These are phyloP conservation scores for Lithodes maja DNA, from an alignment of 2,888 invertebrate genomes.

Conservation along the genomic window DNA sequence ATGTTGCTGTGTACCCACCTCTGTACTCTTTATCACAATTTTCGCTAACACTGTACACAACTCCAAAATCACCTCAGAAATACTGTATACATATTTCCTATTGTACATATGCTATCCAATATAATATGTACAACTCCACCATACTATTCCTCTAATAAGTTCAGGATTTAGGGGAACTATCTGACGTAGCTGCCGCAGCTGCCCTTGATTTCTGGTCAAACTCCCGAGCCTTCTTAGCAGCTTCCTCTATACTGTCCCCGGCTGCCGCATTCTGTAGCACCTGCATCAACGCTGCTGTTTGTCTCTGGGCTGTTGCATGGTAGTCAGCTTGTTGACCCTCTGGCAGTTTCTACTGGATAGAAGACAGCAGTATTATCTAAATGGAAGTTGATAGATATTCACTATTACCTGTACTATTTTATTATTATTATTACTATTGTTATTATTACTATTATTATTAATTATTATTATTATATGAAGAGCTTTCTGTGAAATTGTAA, in stretches of 20 bases:
- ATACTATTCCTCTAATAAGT: not conserved
- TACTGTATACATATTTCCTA: not conserved
- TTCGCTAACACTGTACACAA: not conserved
- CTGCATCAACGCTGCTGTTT: conserved; percentile 38
- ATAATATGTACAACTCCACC: not conserved
- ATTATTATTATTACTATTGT: no score
- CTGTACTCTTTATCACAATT: no score
- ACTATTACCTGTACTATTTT: no score
- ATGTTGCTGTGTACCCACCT: no score
- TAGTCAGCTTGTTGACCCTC: conserved; percentile 38
- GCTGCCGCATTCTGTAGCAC: conserved; percentile 42
- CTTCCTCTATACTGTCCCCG: conserved; percentile 39
- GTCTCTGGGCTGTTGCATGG: conserved; percentile 10
- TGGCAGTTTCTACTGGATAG: conserved; percentile 37
- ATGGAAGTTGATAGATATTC: no score
- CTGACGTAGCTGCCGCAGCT: not conserved
- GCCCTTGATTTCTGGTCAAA: not conserved
- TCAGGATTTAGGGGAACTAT: no score
- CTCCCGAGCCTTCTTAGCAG: conserved; percentile 23
- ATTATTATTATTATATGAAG: no score
- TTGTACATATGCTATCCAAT: not conserved
- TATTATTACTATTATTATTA: no score
- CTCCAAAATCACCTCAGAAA: not conserved
- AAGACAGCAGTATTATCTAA: not conserved
- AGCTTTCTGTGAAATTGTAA: no score